Evolutionary conservation across 2,888 invertebrate genomes (phyloP).

Genomic region (Aspidiotus destructor): DNA sequence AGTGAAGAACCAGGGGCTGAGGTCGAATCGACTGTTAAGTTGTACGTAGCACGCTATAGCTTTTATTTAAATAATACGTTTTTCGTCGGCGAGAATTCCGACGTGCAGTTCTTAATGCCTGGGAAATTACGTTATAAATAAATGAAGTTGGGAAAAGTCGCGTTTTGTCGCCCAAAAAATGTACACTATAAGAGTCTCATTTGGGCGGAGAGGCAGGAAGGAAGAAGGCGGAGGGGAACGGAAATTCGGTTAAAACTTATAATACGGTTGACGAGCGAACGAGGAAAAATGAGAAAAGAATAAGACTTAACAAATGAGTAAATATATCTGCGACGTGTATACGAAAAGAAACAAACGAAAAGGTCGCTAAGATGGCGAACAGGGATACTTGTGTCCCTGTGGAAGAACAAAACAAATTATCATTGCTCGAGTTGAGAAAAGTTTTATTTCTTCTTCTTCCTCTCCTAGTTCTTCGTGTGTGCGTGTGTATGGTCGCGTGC

Average conservation of each 20-base stretch:
- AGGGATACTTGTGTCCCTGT: constrained; percentile 9
- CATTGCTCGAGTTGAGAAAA: constrained; percentile 22
- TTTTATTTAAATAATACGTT: too few relatives aligned
- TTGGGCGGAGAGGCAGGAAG: constrained; percentile 14
- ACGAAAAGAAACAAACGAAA: constrained; percentile 19
- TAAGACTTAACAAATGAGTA: constrained; percentile 27
- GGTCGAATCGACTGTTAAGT: too few relatives aligned
- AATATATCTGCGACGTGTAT: constrained; percentile 10
- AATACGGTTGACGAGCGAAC: constrained; percentile 28
- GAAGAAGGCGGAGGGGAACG: neutral
- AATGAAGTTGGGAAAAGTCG: constrained; percentile 23
- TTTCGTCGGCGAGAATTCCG: too few relatives aligned
- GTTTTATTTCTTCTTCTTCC: constrained; percentile 19
- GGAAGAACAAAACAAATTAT: constrained; percentile 31
- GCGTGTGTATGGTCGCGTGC: too few relatives aligned
- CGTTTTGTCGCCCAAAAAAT: too few relatives aligned
- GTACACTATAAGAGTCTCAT: neutral
- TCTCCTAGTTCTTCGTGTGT: too few relatives aligned
- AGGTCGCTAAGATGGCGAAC: too few relatives aligned
- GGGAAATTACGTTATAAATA: constrained; percentile 30
- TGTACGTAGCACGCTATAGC: too few relatives aligned
- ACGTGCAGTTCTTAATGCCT: constrained; percentile 24
- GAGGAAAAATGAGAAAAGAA: constrained; percentile 27
- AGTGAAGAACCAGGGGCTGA: too few relatives aligned
- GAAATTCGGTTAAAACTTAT: constrained; percentile 28